Percentiles rank a stretch among this genome's conserved stretches.
Conservation (phyloP, 2,888 invertebrate genomes). For the Deilephila elpenor region DNA sequence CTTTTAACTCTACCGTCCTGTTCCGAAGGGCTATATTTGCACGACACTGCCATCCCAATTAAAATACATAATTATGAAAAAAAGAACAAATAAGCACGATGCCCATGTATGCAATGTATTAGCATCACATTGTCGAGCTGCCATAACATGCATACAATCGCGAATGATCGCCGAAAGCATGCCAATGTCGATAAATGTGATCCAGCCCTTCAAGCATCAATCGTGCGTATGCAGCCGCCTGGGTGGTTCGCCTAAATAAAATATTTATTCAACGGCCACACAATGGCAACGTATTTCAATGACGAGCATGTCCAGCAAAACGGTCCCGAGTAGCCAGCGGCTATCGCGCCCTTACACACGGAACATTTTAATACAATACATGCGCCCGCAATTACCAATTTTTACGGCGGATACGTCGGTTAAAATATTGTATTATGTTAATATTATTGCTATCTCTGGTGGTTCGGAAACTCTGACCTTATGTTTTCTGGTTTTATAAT, state of each 20-base stretch:
- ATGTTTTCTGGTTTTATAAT: too few species aligned
- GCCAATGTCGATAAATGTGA: constrained; percentile 55
- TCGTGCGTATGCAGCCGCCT: constrained; percentile 67
- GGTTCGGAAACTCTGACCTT: background rate
- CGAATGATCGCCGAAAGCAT: constrained; percentile 28
- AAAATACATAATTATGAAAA: background rate
- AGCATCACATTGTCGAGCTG: constrained; percentile 12
- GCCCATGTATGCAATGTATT: background rate
- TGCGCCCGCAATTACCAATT: background rate
- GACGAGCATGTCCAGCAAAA: constrained; percentile 52
- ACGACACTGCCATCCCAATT: background rate
- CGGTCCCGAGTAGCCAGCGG: constrained; percentile 53
- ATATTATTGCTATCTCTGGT: background rate
- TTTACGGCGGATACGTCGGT: background rate
- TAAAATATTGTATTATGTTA: constrained; percentile 4
- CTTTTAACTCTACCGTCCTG: background rate
- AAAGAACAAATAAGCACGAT: background rate
- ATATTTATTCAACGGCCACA: constrained; percentile 79
- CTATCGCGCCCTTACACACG: constrained; percentile 40
- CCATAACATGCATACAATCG: constrained; percentile 7
- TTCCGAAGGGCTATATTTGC: background rate
- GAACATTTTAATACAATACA: constrained; percentile 18
- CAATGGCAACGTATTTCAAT: constrained; percentile 82
- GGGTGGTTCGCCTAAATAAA: constrained; percentile 78
- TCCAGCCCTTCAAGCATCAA: constrained; percentile 78